These are phyloP conservation scores for Agriotes lineatus DNA, from an alignment of 2,888 invertebrate species.

Conservation along the genomic window DNA sequence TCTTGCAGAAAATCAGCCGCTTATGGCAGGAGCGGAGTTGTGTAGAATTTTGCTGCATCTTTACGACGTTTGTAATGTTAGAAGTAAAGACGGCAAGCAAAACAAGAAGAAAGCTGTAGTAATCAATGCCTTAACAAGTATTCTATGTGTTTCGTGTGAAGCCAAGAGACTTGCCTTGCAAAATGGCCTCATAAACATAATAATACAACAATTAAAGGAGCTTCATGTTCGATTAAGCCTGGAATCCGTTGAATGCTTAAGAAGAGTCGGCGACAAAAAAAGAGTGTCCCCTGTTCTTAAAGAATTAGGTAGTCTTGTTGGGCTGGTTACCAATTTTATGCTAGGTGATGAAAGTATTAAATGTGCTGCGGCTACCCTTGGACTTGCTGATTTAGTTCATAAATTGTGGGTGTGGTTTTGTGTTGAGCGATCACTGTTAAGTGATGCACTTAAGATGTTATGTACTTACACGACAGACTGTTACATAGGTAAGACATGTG, in stretches of 20 bases:
- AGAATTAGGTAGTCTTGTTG: slow-evolving; percentile 71
- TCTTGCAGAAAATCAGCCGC: not conserved
- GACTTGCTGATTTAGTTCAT: slow-evolving; percentile 71
- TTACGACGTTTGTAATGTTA: slow-evolving; percentile 64
- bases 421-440: slow-evolving; percentile 69
- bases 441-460: slow-evolving; percentile 71
- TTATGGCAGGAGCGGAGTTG: slow-evolving; percentile 64
- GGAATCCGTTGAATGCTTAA: slow-evolving; percentile 66
- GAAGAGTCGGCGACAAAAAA: slow-evolving; percentile 64
- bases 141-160: slow-evolving; percentile 66
- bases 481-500: slow-evolving; percentile 68
- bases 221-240: slow-evolving; percentile 66
- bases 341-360: slow-evolving; percentile 70
- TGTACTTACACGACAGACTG: slow-evolving; percentile 75
- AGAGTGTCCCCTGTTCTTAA: slow-evolving; percentile 68
- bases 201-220: slow-evolving; percentile 66
- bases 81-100: slow-evolving; percentile 45
- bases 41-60: slow-evolving; percentile 66
- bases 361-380: slow-evolving; percentile 68
- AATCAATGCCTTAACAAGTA: slow-evolving; percentile 64
- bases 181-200: slow-evolving; percentile 62
- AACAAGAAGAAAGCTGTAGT: slow-evolving; percentile 63
- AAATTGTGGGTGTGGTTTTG: slow-evolving; percentile 79
- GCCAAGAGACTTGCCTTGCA: slow-evolving; percentile 66
- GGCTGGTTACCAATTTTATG: slow-evolving; percentile 73